phyloP scores from a whole-genome alignment of 2,888 invertebrate genomes.

The Drosophila sordidula region DNA sequence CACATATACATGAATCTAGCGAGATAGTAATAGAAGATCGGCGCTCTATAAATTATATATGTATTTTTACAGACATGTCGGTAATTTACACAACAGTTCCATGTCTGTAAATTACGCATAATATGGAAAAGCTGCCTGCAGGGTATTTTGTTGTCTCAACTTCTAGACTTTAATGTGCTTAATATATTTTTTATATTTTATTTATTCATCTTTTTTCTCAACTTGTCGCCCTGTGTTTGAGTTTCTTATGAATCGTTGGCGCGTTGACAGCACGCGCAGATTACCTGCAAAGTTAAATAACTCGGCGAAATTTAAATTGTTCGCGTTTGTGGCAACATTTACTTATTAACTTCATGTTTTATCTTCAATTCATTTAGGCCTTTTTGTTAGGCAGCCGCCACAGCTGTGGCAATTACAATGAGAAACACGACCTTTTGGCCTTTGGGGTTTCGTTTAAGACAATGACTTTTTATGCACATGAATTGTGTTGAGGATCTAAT shows the following conservation, averaged over 20 bases:
- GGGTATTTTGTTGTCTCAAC: constrained; percentile 1
- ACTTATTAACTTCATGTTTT: constrained; percentile 34
- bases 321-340: constrained; percentile 26
- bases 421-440: not conserved
- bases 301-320: constrained; percentile 43
- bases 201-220: constrained; percentile 11
- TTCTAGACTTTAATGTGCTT: constrained; percentile 7
- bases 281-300: constrained; percentile 65
- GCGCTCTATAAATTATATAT: too few relatives aligned
- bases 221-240: constrained; percentile 52
- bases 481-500: too few relatives aligned
- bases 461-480: too few relatives aligned
- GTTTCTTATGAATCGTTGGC: constrained; percentile 42
- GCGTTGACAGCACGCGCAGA: constrained; percentile 53
- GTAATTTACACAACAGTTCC: too few relatives aligned
- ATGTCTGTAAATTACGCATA: too few relatives aligned
- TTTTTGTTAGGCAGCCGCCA: not conserved
- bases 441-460: not conserved
- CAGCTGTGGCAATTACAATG: not conserved
- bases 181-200: constrained; percentile 3
- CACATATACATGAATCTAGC: too few relatives aligned
- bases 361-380: constrained; percentile 15
- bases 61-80: too few relatives aligned
- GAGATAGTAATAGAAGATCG: too few relatives aligned
- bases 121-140: not conserved